Evolutionary conservation across 2,113 vertebrate genomes (phyloP).

Genomic region (Poeciliopsis turrubarensis): DNA sequence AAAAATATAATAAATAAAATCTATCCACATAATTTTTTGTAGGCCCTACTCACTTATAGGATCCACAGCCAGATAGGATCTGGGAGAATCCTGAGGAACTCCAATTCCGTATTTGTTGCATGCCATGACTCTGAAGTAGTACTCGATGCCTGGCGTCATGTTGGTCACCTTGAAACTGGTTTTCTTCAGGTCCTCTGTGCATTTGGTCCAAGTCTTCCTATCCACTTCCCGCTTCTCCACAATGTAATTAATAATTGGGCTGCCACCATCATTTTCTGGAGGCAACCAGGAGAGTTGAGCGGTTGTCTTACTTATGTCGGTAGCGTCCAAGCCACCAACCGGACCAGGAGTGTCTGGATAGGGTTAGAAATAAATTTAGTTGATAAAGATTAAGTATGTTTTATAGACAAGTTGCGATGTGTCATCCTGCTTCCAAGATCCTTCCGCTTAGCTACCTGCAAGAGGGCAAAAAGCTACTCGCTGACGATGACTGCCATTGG

Average conservation of each 20-base stretch:
- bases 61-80: conserved; percentile 90
- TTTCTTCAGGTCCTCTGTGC: conserved; percentile 91
- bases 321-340: conserved; percentile 88
- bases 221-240: conserved; percentile 96
- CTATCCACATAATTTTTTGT: neutral
- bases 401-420: neutral
- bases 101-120: conserved; percentile 96
- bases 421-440: no score
- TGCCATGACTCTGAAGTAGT: conserved; percentile 95
- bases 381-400: neutral
- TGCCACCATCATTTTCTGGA: conserved; percentile 97
- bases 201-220: conserved; percentile 93
- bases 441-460: no score
- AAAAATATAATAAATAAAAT: neutral
- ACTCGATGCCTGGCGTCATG: conserved; percentile 90
- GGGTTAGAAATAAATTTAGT: neutral
- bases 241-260: conserved; percentile 91
- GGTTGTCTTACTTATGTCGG: conserved; percentile 89
- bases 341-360: conserved; percentile 93
- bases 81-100: conserved; percentile 90
- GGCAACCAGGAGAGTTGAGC: conserved; percentile 95
- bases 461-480: no score
- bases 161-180: conserved; percentile 92
- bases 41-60: conserved; percentile 88
- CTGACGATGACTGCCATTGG: no score